Evolutionary conservation across 2,797 vertebrate species (phyloP).

Genomic region (Gadopsis marmoratus): DNA sequence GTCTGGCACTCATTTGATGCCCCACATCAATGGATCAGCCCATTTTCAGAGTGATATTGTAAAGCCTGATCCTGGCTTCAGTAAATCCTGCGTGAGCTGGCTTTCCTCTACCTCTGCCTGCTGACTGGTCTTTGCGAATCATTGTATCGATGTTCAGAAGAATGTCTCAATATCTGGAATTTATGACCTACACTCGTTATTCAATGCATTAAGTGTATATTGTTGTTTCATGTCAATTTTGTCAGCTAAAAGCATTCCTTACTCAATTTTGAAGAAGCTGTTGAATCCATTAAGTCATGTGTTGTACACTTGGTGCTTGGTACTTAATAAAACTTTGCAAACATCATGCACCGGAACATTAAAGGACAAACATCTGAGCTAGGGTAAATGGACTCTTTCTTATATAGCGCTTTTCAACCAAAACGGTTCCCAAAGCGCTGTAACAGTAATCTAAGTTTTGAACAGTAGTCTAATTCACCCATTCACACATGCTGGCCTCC

Average conservation of each 20-base stretch:
- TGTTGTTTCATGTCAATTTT: not conserved
- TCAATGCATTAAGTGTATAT: not conserved
- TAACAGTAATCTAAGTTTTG: too few relatives aligned
- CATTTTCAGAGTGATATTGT: not conserved
- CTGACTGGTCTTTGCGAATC: not conserved
- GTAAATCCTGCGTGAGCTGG: not conserved
- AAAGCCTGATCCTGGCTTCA: not conserved
- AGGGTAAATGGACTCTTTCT: too few relatives aligned
- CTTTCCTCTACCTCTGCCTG: not conserved
- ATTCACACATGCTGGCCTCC: too few relatives aligned
- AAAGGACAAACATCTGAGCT: constrained; percentile 15
- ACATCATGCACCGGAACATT: not conserved
- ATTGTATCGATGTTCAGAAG: not conserved
- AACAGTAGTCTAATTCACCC: too few relatives aligned
- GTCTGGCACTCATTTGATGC: not conserved
- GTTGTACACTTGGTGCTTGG: not conserved
- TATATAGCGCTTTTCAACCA: too few relatives aligned
- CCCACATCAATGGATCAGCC: fast-evolving
- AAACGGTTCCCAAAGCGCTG: too few relatives aligned
- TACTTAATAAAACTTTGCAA: not conserved
- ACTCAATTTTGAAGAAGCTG: not conserved
- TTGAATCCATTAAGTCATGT: constrained; percentile 2
- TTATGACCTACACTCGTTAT: too few relatives aligned
- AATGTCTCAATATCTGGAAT: too few relatives aligned
- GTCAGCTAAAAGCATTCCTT: not conserved